Evolutionary conservation across 2,113 vertebrate genomes (phyloP).

Genomic region (Daboia siamensis): DNA sequence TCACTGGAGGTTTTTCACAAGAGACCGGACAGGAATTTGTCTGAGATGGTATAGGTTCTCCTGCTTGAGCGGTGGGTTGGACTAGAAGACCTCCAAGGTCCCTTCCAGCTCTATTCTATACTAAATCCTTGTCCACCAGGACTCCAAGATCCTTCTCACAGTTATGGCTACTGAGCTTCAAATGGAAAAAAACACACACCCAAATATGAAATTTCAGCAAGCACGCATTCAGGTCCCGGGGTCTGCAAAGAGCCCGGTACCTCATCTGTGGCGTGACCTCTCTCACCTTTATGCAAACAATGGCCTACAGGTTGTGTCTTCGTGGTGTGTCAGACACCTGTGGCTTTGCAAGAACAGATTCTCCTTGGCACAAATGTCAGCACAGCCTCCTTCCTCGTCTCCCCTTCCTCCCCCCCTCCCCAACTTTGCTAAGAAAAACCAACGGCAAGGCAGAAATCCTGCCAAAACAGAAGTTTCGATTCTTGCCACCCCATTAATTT

Average conservation of each 20-base stretch:
- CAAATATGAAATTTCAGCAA: not conserved
- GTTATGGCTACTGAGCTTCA: too few relatives aligned
- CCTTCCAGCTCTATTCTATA: too few relatives aligned
- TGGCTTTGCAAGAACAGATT: not conserved
- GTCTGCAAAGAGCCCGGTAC: not conserved
- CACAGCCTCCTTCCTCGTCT: not conserved
- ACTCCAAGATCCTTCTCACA: too few relatives aligned
- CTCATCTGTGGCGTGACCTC: not conserved
- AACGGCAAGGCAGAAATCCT: not conserved
- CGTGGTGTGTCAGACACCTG: not conserved
- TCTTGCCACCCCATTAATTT: not conserved
- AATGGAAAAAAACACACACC: too few relatives aligned
- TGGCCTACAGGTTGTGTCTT: not conserved
- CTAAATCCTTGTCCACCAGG: too few relatives aligned
- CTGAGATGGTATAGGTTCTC: too few relatives aligned
- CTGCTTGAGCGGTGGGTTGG: too few relatives aligned
- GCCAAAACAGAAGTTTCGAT: not conserved
- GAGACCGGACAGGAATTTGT: too few relatives aligned
- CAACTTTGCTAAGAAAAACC: too few relatives aligned
- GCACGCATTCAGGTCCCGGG: accelerated
- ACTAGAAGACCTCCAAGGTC: too few relatives aligned
- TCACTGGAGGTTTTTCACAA: too few relatives aligned
- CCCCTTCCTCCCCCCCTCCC: too few relatives aligned
- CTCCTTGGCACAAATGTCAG: not conserved
- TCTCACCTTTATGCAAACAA: not conserved